Percentiles rank a stretch among this genome's conserved stretches.
These are phyloP conservation scores for Gila robusta DNA, from an alignment of 2,797 vertebrate genomes.

Conservation along the genomic window DNA sequence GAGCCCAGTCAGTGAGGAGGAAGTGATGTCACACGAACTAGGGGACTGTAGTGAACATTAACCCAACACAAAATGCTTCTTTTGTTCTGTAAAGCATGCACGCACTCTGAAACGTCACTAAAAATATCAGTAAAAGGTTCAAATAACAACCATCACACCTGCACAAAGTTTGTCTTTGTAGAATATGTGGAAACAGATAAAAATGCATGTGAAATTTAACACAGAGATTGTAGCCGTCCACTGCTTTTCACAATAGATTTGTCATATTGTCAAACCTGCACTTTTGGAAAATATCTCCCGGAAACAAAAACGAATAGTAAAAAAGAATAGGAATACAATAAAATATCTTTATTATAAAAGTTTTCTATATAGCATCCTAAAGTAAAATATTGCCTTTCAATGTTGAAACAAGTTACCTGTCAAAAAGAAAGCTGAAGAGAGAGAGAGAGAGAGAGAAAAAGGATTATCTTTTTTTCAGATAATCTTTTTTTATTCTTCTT, in stretches of 20 bases:
- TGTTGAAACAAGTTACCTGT: background rate
- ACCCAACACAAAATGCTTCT: background rate
- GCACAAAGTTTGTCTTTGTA: background rate
- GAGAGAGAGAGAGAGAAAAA: too few relatives aligned
- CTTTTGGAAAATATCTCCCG: background rate
- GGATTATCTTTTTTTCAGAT: background rate
- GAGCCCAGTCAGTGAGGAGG: constrained; percentile 53
- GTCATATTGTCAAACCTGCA: background rate
- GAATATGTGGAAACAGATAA: background rate
- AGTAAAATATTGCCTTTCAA: background rate
- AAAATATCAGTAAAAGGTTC: background rate
- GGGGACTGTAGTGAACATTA: background rate
- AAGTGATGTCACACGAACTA: constrained; percentile 50
- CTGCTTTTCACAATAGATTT: constrained; percentile 6
- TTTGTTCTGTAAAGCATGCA: background rate
- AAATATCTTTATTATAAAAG: background rate
- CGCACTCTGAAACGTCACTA: background rate
- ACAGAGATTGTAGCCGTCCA: background rate
- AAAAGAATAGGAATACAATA: background rate
- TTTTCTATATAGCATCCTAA: background rate
- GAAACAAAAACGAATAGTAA: background rate
- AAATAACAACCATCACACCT: background rate
- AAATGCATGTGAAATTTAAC: background rate
- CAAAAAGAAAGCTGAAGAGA: background rate
- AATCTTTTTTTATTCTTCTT: background rate